Conservation (phyloP, 2,113 vertebrate genomes). For the Anthoscopus minutus region DNA sequence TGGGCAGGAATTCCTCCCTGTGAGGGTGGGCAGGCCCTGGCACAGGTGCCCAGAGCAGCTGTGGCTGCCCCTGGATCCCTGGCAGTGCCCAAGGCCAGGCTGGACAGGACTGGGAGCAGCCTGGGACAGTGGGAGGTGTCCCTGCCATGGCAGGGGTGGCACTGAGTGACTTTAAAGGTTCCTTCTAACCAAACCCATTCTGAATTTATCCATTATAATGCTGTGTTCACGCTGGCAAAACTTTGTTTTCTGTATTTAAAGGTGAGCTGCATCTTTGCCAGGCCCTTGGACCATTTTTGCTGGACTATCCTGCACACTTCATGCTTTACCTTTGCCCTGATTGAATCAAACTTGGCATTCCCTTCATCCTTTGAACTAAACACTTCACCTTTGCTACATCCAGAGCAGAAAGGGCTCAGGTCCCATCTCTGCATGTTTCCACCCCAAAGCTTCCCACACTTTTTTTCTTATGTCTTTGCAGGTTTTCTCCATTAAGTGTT, state of each 20-base stretch:
- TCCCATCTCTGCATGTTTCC: background rate
- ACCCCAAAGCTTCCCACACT: background rate
- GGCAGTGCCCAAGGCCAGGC: fast-evolving
- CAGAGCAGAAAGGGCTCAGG: background rate
- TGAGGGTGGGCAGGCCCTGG: background rate
- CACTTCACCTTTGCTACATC: background rate
- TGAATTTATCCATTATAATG: background rate
- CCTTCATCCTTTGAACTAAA: background rate
- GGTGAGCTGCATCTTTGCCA: background rate
- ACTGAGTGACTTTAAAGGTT: background rate
- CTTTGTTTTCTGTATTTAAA: background rate
- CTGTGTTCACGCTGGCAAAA: background rate
- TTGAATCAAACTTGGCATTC: background rate
- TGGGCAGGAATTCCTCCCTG: background rate
- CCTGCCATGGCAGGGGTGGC: background rate
- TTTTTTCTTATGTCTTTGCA: background rate
- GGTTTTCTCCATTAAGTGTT: background rate
- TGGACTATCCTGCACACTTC: background rate
- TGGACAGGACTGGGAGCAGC: fast-evolving
- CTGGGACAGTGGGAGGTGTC: background rate
- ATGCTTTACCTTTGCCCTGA: background rate
- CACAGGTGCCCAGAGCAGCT: background rate
- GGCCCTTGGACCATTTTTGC: background rate
- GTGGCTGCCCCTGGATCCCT: background rate
- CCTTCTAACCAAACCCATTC: background rate